Evolutionary conservation across 2,888 invertebrate genomes (phyloP), one percentile per base, ranked within the genome.

Genomic region (Zaprionus obscuricornis): DNA sequence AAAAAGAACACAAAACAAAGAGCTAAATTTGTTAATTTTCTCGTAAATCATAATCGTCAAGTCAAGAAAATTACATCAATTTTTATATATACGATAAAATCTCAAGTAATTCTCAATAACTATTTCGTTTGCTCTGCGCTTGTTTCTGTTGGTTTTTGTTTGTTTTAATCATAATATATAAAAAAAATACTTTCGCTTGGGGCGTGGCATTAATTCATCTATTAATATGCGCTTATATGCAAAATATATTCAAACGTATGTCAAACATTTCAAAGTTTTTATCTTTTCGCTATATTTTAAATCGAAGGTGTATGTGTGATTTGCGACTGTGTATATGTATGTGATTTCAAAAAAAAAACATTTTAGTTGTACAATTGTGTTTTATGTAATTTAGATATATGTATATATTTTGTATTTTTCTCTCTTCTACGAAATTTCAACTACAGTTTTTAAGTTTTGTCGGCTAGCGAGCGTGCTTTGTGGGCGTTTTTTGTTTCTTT

Each of bases 1-100:
- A 81, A 77, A 77, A 70, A 77, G 82, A 85, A 82, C 85, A 77
- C 85, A 78, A 78, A 78, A 77, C 72, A 52, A 34, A 43, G 66
- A 65, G 58, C 60, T 68, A 39, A 36, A 42, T 50, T 56, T 49
- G 34, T 54, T 43, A 43, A 37, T 51, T 16, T 17, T 37, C 46
- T 8, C 49, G 29, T 52, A 34, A 63, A 36, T 74, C n/a, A 47
- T 76, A 52, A 46, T 49, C 55, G 29, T 17, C 33, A 33, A 24
- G 17, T n/a, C n/a, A 49, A 47, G 65, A 45, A 52, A 76, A 56
- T 65, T 73, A 81, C 57, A 37, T 56, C 57, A 56, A 57, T 60
- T 69, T 64, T 51, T 54, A 37, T 18, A 10, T 36, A 1, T 27
- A 22, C 7, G 22, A 43, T 70, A 49, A 67, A 66, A 62, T 47